A percentile compares a stretch with the other conserved stretches of the same genome.
phyloP scores from a whole-genome alignment of 2,888 invertebrate species.

The Eupithecia exiguata region DNA sequence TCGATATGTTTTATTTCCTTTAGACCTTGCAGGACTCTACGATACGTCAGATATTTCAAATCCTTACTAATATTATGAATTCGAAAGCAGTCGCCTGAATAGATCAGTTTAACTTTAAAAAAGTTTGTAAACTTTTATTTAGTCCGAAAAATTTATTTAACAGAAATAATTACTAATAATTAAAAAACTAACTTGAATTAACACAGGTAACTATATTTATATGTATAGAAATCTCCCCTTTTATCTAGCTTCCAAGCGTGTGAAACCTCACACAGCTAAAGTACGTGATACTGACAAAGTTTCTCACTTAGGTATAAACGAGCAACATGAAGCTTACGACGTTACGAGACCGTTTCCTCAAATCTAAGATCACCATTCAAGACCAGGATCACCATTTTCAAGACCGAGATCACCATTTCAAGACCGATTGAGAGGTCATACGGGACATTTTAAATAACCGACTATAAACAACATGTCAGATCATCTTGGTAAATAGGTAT shows the following conservation, averaged over 20 bases:
- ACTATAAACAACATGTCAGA: slow-evolving; percentile 10
- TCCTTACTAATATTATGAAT: no score
- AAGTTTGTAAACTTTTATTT: no score
- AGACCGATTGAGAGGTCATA: slow-evolving; percentile 15
- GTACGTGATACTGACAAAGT: neutral
- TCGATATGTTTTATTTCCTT: no score
- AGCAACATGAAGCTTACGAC: slow-evolving; percentile 6
- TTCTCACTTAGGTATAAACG: neutral
- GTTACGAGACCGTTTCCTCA: neutral
- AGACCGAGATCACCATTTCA: slow-evolving; percentile 12
- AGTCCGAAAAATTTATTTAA: no score
- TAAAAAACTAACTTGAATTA: neutral
- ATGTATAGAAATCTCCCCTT: neutral
- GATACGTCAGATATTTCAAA: no score
- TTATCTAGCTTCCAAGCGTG: neutral
- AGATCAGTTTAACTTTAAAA: no score
- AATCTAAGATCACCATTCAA: slow-evolving; percentile 17
- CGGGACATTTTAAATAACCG: slow-evolving; percentile 18
- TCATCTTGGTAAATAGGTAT: slow-evolving; percentile 38
- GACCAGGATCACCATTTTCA: slow-evolving; percentile 6
- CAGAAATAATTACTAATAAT: no score
- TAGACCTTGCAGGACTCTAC: no score
- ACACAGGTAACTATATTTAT: neutral
- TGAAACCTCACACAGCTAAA: neutral
- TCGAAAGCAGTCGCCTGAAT: no score